Evolutionary conservation across 2,113 vertebrate genomes (phyloP).

Genomic region (Solenodon paradoxus): DNA sequence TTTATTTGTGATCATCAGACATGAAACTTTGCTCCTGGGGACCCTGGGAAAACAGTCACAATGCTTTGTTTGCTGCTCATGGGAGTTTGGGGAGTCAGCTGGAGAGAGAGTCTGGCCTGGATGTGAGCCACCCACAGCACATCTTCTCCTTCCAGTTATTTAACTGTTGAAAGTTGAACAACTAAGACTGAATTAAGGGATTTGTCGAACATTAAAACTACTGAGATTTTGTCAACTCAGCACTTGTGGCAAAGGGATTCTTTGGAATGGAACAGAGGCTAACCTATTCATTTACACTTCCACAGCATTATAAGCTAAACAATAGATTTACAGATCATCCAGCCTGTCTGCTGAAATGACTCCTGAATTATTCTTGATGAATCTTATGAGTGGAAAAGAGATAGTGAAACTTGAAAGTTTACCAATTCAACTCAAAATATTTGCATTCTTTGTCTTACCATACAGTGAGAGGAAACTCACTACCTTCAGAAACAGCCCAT

Average conservation of each 20-base stretch:
- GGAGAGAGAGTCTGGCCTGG: neutral
- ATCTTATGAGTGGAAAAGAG: too few relatives aligned
- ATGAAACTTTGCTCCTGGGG: neutral
- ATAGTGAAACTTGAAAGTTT: slow-evolving; percentile 19
- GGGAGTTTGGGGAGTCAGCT: neutral
- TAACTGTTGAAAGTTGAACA: neutral
- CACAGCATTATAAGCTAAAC: too few relatives aligned
- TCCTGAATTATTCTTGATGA: too few relatives aligned
- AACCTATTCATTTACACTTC: neutral
- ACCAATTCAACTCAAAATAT: neutral
- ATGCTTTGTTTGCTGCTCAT: neutral
- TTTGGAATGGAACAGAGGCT: neutral
- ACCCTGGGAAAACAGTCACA: neutral
- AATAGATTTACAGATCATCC: too few relatives aligned
- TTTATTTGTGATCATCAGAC: neutral
- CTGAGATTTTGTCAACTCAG: neutral
- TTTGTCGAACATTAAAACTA: neutral
- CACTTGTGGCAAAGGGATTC: neutral
- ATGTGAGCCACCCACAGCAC: neutral
- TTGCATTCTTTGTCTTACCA: neutral
- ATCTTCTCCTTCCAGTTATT: neutral
- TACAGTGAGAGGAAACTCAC: neutral
- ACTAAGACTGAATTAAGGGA: neutral
- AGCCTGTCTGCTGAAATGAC: too few relatives aligned
- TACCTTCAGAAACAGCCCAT: neutral